A percentile compares a stretch with the other conserved stretches of the same genome.
Conservation (phyloP, 2,113 vertebrate species). For the Leptosomus discolor region DNA sequence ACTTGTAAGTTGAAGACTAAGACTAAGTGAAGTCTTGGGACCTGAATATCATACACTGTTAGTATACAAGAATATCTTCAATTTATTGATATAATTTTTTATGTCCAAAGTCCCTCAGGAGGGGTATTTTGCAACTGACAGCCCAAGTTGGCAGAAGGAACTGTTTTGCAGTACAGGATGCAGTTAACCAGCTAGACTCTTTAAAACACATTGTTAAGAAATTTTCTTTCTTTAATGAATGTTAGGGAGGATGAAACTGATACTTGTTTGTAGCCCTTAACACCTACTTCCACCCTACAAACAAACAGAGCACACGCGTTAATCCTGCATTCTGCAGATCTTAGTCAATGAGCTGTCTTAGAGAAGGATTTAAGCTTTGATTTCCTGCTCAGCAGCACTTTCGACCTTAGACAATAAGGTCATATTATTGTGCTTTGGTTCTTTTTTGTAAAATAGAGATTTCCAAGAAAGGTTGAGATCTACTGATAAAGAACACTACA, state of each 20-base stretch:
- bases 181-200: background rate
- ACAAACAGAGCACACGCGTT: background rate
- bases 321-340: background rate
- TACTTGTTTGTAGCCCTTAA: background rate
- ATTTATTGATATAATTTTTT: background rate
- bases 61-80: background rate
- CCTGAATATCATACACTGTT: background rate
- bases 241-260: background rate
- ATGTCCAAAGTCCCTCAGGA: background rate
- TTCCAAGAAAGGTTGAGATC: background rate
- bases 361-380: background rate
- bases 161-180: background rate
- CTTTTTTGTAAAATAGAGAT: background rate
- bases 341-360: background rate
- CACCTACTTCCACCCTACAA: background rate
- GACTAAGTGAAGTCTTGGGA: background rate
- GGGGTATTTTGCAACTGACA: background rate
- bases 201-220: background rate
- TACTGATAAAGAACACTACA: background rate
- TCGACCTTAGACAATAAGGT: background rate
- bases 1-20: background rate
- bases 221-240: background rate
- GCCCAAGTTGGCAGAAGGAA: background rate
- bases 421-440: background rate
- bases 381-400: background rate